Conservation (phyloP, 2,113 vertebrate genomes). For the Lampris incognitus region DNA sequence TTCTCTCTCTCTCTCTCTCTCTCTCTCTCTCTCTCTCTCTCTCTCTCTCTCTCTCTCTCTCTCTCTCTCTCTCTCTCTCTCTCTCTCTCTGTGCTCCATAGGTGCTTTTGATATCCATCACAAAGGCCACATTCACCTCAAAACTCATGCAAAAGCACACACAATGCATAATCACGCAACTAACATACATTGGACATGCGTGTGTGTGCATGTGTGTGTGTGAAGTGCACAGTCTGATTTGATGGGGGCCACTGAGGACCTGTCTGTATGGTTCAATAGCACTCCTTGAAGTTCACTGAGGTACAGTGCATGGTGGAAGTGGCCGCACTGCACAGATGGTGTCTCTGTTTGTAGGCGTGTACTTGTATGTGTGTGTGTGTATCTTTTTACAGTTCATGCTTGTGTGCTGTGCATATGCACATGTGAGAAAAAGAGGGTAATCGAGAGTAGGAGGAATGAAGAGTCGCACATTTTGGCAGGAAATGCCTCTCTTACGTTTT, state of each 20-base stretch:
- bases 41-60: background rate
- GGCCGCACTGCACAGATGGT: constrained; percentile 40
- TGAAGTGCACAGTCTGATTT: constrained; percentile 43
- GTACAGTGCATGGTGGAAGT: constrained; percentile 34
- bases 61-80: background rate
- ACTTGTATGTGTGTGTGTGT: background rate
- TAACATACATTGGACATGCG: background rate
- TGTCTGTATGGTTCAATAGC: constrained; percentile 51
- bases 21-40: background rate
- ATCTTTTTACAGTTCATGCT: background rate
- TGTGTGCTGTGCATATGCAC: background rate
- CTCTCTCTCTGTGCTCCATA: background rate
- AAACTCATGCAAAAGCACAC: background rate
- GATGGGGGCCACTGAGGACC: constrained; percentile 35
- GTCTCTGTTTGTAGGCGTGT: constrained; percentile 24
- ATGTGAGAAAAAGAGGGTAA: background rate
- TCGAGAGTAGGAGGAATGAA: too few species aligned
- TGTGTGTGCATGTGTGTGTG: constrained; percentile 34
- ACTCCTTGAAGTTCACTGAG: constrained; percentile 48
- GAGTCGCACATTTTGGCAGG: too few species aligned
- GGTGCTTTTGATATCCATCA: too few species aligned
- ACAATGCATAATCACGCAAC: background rate
- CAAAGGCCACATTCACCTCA: background rate
- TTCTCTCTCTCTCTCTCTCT: background rate
- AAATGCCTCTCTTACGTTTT: too few species aligned